Evolutionary conservation across 1,140 invertebrate genomes (phyloP).

Genomic region (Aleiodes sp.): DNA sequence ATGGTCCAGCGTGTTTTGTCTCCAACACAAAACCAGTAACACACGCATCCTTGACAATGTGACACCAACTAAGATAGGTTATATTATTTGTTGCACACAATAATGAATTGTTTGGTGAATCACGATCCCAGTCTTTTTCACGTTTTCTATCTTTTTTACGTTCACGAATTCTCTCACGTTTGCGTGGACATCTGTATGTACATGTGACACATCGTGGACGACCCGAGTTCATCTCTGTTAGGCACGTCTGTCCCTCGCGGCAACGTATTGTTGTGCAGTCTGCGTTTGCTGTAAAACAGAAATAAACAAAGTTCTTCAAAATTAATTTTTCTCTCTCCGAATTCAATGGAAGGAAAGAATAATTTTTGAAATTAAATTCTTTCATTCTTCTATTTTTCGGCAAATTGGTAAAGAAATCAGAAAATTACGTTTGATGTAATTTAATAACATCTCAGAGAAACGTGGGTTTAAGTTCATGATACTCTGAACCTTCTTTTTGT

Average conservation of each 20-base stretch:
- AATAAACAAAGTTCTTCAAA: slow-evolving; percentile 11
- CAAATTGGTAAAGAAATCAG: no score
- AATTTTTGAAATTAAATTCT: no score
- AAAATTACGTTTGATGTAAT: no score
- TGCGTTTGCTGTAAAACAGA: slow-evolving; percentile 71
- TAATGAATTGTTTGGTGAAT: slow-evolving; percentile 57
- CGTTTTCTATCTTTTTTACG: slow-evolving; percentile 47
- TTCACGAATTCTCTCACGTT: slow-evolving; percentile 56
- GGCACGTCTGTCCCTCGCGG: slow-evolving; percentile 78
- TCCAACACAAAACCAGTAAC: slow-evolving; percentile 81
- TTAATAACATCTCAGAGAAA: no score
- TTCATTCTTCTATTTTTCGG: no score
- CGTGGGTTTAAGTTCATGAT: no score
- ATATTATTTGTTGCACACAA: slow-evolving; percentile 85
- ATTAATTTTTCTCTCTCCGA: no score
- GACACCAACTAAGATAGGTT: slow-evolving; percentile 88
- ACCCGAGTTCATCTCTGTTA: slow-evolving; percentile 75
- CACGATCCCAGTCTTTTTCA: slow-evolving; percentile 57
- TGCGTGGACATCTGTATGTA: slow-evolving; percentile 68
- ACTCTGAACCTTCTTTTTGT: no score
- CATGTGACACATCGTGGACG: slow-evolving; percentile 83
- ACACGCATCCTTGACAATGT: slow-evolving; percentile 86
- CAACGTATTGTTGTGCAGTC: slow-evolving; percentile 81
- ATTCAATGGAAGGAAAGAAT: not conserved
- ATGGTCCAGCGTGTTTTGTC: slow-evolving; percentile 77